Conservation (phyloP, 2,797 vertebrate genomes). For the Glossophaga mutica region DNA sequence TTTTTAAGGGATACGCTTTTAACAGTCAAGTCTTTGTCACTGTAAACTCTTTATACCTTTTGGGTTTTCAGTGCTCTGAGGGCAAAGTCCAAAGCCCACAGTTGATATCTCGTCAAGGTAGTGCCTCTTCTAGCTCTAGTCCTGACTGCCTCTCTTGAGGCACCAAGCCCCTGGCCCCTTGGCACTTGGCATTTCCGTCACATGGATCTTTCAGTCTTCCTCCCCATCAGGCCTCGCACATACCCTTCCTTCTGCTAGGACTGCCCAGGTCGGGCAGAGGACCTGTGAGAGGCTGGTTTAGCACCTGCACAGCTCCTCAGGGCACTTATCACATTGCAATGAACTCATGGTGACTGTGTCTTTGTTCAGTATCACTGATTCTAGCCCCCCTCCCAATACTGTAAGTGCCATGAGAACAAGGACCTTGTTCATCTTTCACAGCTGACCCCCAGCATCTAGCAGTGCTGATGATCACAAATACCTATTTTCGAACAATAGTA, state of each 20-base stretch:
- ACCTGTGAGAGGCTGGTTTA: fast-evolving
- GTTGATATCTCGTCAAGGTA: no score
- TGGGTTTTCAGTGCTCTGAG: background rate
- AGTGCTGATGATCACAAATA: background rate
- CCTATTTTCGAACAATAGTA: background rate
- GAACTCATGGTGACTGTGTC: background rate
- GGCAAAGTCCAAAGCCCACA: background rate
- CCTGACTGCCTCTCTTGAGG: background rate
- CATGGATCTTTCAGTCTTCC: background rate
- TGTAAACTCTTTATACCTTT: background rate
- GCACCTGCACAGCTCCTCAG: background rate
- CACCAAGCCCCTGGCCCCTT: background rate
- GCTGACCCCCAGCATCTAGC: fast-evolving
- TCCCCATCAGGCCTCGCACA: background rate
- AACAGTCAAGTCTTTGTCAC: background rate
- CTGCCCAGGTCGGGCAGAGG: background rate
- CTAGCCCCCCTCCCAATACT: no score
- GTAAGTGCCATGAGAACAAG: background rate
- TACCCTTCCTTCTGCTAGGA: background rate
- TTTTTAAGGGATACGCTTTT: background rate
- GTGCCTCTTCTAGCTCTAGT: background rate
- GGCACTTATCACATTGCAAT: background rate
- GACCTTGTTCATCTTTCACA: background rate
- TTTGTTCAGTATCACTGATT: background rate
- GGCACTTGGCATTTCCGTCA: background rate